These are phyloP conservation scores for Apocheima hispidaria DNA, from an alignment of 2,888 invertebrate genomes.

Conservation along the genomic window DNA sequence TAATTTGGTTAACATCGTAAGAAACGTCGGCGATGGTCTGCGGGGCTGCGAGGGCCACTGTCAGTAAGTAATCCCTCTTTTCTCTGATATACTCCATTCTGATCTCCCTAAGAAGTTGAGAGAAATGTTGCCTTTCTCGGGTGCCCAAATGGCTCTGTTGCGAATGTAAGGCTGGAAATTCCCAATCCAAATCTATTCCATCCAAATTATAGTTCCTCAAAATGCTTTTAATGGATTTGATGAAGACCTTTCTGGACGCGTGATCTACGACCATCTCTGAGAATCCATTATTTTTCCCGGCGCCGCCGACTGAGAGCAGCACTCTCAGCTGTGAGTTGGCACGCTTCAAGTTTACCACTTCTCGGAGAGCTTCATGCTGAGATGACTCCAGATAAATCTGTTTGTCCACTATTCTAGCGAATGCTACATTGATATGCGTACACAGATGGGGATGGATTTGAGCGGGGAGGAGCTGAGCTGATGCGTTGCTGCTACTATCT, in stretches of 20 bases:
- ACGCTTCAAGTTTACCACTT: slow-evolving; percentile 84
- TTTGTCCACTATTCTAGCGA: slow-evolving; percentile 88
- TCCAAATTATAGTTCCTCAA: slow-evolving; percentile 86
- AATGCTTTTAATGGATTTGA: slow-evolving; percentile 82
- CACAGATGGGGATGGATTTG: slow-evolving; percentile 90
- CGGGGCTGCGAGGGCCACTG: slow-evolving; percentile 93
- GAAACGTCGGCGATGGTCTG: slow-evolving; percentile 90
- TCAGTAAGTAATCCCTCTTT: slow-evolving; percentile 87
- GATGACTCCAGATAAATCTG: slow-evolving; percentile 83
- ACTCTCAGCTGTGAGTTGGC: slow-evolving; percentile 89
- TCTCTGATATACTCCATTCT: slow-evolving; percentile 88
- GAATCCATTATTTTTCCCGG: slow-evolving; percentile 87
- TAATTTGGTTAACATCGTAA: slow-evolving; percentile 92
- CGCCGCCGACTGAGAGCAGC: slow-evolving; percentile 91
- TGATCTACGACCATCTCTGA: slow-evolving; percentile 90
- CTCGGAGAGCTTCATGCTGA: slow-evolving; percentile 66
- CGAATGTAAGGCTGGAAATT: slow-evolving; percentile 90
- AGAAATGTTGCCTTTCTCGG: slow-evolving; percentile 90
- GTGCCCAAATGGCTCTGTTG: not conserved
- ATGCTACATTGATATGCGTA: slow-evolving; percentile 93
- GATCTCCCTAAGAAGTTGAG: slow-evolving; percentile 90
- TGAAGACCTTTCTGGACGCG: slow-evolving; percentile 88
- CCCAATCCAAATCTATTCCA: slow-evolving; percentile 94
- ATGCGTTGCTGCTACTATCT: slow-evolving; percentile 45
- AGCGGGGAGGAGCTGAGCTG: slow-evolving; percentile 77